Conservation (phyloP, 2,888 invertebrate species). For the Clanis bilineata region DNA sequence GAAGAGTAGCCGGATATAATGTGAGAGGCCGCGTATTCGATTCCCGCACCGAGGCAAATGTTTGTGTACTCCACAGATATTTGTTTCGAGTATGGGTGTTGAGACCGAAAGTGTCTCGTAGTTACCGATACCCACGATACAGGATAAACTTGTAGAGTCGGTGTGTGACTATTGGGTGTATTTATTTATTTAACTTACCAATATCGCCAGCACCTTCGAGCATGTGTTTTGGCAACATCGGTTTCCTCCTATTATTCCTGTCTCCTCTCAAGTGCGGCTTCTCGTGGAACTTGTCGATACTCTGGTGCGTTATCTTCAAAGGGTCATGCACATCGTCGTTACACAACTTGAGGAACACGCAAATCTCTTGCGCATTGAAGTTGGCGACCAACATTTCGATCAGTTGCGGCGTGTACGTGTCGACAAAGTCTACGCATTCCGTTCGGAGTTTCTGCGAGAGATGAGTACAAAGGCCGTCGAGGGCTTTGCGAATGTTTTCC, state of each 20-base stretch:
- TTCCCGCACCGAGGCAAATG: too few species aligned
- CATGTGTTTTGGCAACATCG: conserved; percentile 59
- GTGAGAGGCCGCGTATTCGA: too few species aligned
- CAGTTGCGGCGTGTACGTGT: conserved; percentile 88
- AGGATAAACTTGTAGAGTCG: too few species aligned
- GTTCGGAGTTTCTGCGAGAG: conserved; percentile 83
- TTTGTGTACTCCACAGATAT: too few species aligned
- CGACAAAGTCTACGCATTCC: conserved; percentile 89
- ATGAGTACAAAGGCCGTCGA: conserved; percentile 87
- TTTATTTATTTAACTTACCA: conserved; percentile 59
- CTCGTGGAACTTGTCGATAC: conserved; percentile 62
- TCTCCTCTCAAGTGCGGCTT: conserved; percentile 60
- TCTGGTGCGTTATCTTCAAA: conserved; percentile 45
- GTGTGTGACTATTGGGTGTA: too few species aligned
- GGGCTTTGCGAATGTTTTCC: conserved; percentile 86
- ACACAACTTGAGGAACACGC: conserved; percentile 89
- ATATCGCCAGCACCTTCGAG: conserved; percentile 46
- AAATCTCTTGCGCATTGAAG: conserved; percentile 86
- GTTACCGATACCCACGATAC: too few species aligned
- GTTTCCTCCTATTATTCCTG: conserved; percentile 59
- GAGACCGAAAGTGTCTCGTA: too few species aligned
- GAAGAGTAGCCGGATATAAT: too few species aligned
- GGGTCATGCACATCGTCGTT: conserved; percentile 66
- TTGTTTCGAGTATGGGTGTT: too few species aligned
- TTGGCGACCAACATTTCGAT: conserved; percentile 90